These are phyloP conservation scores for Phyllostomus discolor DNA, from an alignment of 2,113 vertebrate species.

Conservation along the genomic window DNA sequence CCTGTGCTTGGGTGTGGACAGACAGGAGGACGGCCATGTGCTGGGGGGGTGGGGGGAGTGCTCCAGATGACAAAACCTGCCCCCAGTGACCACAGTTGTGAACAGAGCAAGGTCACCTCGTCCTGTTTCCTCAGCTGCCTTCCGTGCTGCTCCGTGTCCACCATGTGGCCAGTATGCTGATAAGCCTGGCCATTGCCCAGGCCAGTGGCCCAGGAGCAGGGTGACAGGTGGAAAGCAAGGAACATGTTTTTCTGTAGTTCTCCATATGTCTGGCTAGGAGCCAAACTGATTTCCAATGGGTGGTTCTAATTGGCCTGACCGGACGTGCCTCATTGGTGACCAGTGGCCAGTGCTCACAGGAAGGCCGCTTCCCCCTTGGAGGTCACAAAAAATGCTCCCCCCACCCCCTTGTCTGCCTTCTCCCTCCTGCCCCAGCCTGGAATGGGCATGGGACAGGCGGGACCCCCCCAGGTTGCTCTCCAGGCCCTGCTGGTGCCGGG, in stretches of 20 bases:
- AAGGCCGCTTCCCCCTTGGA: background rate
- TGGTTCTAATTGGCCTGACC: background rate
- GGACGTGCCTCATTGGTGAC: too few relatives aligned
- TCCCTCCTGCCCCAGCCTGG: background rate
- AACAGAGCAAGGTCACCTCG: background rate
- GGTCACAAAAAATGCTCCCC: background rate
- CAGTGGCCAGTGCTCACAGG: background rate
- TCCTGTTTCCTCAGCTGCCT: background rate
- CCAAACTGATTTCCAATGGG: background rate
- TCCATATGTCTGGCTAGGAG: background rate
- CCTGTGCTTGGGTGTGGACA: background rate
- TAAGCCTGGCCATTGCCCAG: background rate
- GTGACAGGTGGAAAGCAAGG: background rate
- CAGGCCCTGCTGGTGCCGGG: background rate
- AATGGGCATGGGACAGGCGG: background rate
- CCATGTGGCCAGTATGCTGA: too few relatives aligned
- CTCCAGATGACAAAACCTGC: too few relatives aligned
- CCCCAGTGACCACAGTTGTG: fast-evolving
- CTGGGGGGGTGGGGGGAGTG: too few relatives aligned
- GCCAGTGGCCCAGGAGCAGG: background rate
- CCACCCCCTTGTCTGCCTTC: background rate
- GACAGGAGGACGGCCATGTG: background rate
- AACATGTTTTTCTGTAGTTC: fast-evolving
- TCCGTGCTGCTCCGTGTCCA: too few relatives aligned
- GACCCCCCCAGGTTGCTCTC: background rate